Evolutionary conservation across 2,797 vertebrate species (phyloP).

Genomic region (Acrossocheilus fasciatus): DNA sequence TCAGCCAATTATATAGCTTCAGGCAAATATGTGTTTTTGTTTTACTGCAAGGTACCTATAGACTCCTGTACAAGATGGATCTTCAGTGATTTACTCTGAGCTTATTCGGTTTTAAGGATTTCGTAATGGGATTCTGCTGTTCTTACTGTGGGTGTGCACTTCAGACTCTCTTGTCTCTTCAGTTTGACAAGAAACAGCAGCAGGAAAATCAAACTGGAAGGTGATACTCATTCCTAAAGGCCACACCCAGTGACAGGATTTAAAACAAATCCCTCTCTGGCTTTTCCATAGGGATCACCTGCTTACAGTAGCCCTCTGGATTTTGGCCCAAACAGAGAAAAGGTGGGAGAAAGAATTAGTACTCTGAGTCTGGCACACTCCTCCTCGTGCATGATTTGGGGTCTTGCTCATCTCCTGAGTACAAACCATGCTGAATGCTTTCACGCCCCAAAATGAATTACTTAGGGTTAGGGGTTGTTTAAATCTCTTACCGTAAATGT

Average conservation of each 20-base stretch:
- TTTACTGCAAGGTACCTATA: background rate
- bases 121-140: slow-evolving; percentile 4
- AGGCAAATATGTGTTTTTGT: background rate
- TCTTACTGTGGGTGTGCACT: background rate
- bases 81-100: background rate
- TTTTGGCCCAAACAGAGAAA: slow-evolving; percentile 32
- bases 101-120: background rate
- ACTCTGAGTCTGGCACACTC: background rate
- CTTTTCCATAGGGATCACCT: slow-evolving; percentile 20
- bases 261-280: slow-evolving; percentile 33
- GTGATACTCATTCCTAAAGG: slow-evolving; percentile 45
- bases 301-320: slow-evolving; percentile 29
- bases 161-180: slow-evolving; percentile 11
- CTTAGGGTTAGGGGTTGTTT: background rate
- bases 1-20: background rate
- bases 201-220: slow-evolving; percentile 41
- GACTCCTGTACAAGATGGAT: background rate
- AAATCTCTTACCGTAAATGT: slow-evolving; percentile 1
- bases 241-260: slow-evolving; percentile 34
- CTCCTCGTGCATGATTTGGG: background rate
- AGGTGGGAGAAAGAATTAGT: background rate
- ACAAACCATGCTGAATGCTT: background rate
- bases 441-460: background rate
- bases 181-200: slow-evolving; percentile 35
- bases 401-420: background rate